phyloP scores from a whole-genome alignment of 2,797 vertebrate genomes.

The Vespertilio murinus region DNA sequence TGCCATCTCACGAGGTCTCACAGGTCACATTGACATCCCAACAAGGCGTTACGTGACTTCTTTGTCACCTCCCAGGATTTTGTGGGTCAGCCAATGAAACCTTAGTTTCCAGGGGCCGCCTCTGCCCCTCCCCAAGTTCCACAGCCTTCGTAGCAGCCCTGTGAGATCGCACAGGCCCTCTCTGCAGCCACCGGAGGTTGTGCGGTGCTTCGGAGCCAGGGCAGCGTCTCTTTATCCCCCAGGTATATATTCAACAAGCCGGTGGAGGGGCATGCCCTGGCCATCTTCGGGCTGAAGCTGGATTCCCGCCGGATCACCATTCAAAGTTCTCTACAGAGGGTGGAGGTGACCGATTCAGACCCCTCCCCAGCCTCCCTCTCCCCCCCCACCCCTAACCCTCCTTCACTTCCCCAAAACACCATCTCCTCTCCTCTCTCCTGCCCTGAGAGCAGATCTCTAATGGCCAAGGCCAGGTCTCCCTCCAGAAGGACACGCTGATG shows the following conservation, averaged over 20 bases:
- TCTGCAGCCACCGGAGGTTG: not conserved
- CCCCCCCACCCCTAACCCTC: no score
- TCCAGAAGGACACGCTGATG: slow-evolving; percentile 78
- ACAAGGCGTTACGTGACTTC: not conserved
- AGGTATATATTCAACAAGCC: slow-evolving; percentile 68
- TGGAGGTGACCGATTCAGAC: slow-evolving; percentile 16
- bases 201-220: not conserved
- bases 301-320: slow-evolving; percentile 3
- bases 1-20: not conserved
- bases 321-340: slow-evolving; percentile 61
- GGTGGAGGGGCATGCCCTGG: slow-evolving; percentile 42
- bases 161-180: not conserved
- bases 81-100: not conserved
- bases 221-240: not conserved
- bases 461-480: slow-evolving; percentile 70
- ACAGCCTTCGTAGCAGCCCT: not conserved
- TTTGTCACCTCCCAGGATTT: not conserved
- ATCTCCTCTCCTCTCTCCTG: not conserved
- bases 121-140: not conserved
- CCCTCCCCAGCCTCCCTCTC: no score
- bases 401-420: not conserved
- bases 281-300: slow-evolving; percentile 48
- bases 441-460: slow-evolving; percentile 73
- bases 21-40: not conserved
- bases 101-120: not conserved